These are phyloP conservation scores for Amblyjoppa fuscipennis DNA, from an alignment of 2,888 invertebrate genomes.

Conservation along the genomic window DNA sequence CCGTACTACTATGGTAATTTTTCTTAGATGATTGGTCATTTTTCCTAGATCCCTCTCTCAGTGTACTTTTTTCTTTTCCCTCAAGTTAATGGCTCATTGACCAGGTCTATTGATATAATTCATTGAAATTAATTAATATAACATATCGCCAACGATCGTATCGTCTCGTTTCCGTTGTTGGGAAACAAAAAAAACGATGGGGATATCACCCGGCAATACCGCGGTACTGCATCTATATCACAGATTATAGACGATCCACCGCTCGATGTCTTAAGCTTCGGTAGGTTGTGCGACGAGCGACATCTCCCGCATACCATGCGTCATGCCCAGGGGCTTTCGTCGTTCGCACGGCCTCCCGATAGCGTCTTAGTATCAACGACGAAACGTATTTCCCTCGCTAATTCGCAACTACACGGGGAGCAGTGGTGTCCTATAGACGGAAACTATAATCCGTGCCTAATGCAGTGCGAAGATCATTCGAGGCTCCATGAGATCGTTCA, in stretches of 20 bases:
- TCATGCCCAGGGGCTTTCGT: background rate
- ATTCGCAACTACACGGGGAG: constrained; percentile 11
- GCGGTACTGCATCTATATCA: background rate
- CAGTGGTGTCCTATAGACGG: no score
- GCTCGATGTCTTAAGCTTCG: constrained; percentile 10
- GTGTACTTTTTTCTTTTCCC: no score
- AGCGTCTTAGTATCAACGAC: background rate
- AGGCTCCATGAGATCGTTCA: constrained; percentile 43
- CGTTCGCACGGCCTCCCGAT: background rate
- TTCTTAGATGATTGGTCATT: no score
- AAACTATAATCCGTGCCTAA: background rate
- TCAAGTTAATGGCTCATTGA: no score
- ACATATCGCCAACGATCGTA: no score
- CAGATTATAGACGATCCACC: constrained; percentile 1
- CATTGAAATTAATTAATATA: background rate
- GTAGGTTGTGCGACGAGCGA: background rate
- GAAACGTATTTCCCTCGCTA: constrained; percentile 5
- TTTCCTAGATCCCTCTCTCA: no score
- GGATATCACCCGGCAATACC: background rate
- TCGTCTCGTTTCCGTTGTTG: no score
- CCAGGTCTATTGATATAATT: background rate
- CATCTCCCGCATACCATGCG: background rate
- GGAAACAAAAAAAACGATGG: background rate
- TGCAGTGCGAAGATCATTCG: constrained; percentile 21
- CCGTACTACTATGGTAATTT: no score